A percentile compares a stretch with the other conserved stretches of the same genome.
Evolutionary conservation across 2,888 invertebrate genomes (phyloP).

Genomic region (Mesodorylaimus sp.): DNA sequence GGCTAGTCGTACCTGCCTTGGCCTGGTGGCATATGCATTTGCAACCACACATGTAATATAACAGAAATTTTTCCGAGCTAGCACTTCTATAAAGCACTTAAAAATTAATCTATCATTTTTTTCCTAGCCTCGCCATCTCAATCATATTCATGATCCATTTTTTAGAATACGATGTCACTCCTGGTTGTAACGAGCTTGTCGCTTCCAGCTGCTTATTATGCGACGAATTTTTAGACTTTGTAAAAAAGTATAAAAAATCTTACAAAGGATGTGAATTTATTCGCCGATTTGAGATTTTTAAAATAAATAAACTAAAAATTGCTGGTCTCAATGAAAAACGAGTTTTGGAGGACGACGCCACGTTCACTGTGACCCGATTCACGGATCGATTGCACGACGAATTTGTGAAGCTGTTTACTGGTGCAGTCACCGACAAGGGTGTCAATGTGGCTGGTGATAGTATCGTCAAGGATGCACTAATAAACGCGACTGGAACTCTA

Average conservation of each 20-base stretch:
- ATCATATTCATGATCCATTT: too few species aligned
- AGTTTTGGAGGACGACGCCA: not conserved
- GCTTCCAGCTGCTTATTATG: not conserved
- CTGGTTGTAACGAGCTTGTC: not conserved
- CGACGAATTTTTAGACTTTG: not conserved
- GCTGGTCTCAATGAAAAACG: not conserved
- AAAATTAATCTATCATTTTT: too few species aligned
- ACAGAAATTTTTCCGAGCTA: too few species aligned
- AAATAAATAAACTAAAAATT: not conserved
- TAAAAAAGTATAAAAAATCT: not conserved
- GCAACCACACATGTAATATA: too few species aligned
- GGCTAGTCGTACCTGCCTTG: too few species aligned
- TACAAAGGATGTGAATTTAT: not conserved
- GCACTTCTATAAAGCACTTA: too few species aligned
- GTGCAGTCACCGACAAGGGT: not conserved
- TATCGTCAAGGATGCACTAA: not conserved
- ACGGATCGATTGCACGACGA: not conserved
- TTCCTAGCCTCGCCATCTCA: too few species aligned
- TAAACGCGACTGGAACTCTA: not conserved
- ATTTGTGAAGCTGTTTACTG: not conserved
- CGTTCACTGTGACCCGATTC: not conserved
- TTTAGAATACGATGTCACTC: not conserved
- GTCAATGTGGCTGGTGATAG: not conserved
- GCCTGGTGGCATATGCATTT: too few species aligned
- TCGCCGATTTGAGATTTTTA: not conserved